Percentiles rank a stretch among this genome's conserved stretches.
Conservation (phyloP, 2,888 invertebrate species). For the Ophion costatus region DNA sequence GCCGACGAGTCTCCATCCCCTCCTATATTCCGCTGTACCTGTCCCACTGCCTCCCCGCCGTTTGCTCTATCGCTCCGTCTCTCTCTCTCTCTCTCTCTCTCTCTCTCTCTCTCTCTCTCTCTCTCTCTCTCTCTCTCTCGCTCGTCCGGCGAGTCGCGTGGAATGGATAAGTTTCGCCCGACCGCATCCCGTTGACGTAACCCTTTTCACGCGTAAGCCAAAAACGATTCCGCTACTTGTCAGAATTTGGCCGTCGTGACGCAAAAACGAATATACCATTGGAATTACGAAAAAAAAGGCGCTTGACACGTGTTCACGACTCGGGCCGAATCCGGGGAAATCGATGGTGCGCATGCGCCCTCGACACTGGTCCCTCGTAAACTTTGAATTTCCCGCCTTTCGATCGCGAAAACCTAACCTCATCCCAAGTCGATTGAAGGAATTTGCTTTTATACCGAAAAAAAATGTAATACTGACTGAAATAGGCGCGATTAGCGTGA, state of each 20-base stretch:
- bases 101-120: not conserved
- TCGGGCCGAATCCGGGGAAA: constrained; percentile 18
- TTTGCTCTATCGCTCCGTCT: not conserved
- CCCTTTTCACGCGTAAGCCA: not conserved
- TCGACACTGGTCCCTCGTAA: not conserved
- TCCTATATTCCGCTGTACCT: not conserved
- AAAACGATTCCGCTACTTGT: not conserved
- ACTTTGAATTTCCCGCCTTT: constrained; percentile 48
- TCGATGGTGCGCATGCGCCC: constrained; percentile 47
- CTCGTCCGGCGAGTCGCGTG: not conserved
- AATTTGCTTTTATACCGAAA: not conserved
- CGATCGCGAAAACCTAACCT: constrained; percentile 13
- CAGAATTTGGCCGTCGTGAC: not conserved
- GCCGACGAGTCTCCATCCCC: constrained; percentile 64
- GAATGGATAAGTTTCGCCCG: not conserved
- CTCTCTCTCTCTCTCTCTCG: not conserved
- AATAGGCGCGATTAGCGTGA: not conserved
- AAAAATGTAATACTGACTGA: not conserved
- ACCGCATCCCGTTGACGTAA: not conserved
- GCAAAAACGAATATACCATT: not conserved
- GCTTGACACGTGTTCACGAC: constrained; percentile 55
- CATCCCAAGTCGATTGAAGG: not conserved
- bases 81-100: not conserved
- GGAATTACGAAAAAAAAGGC: not conserved
- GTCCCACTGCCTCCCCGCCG: not conserved